phyloP scores from a whole-genome alignment of 53 echinoderm and acorn worm genomes.

The Holothuria leucospilota region DNA sequence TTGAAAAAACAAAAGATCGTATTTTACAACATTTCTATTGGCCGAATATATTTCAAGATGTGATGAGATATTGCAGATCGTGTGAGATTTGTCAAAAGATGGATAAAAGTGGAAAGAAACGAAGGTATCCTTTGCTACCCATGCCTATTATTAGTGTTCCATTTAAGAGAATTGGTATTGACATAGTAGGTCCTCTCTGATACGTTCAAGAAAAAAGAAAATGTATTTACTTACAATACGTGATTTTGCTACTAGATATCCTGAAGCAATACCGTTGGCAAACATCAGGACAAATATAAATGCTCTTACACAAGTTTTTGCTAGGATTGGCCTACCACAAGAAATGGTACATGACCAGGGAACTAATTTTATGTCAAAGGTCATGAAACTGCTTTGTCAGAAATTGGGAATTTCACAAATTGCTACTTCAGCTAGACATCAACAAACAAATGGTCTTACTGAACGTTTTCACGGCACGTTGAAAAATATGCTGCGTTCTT shows the following conservation, averaged over 20 bases:
- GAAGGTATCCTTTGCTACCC: not conserved
- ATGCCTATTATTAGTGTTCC: slow-evolving; percentile 5
- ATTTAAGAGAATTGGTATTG: not conserved
- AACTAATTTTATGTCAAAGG: not conserved
- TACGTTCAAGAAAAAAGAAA: not conserved
- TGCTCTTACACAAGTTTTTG: not conserved
- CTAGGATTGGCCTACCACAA: not conserved
- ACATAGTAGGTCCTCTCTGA: no score
- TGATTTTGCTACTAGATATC: not conserved
- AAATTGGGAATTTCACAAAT: not conserved
- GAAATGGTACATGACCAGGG: not conserved
- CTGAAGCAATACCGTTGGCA: not conserved
- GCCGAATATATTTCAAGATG: not conserved
- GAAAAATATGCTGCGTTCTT: slow-evolving; percentile 24
- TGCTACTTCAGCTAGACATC: slow-evolving; percentile 14
- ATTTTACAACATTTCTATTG: not conserved
- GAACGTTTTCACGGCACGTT: slow-evolving; percentile 25
- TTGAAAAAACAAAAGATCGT: not conserved
- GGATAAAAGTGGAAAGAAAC: not conserved
- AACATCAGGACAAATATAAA: not conserved
- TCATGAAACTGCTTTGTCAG: not conserved
- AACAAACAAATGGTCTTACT: slow-evolving; percentile 36
- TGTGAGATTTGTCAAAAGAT: not conserved
- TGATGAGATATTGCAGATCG: not conserved
- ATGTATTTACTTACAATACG: not conserved